Conservation (phyloP, 2,888 invertebrate species). For the Lobophora halterata region DNA sequence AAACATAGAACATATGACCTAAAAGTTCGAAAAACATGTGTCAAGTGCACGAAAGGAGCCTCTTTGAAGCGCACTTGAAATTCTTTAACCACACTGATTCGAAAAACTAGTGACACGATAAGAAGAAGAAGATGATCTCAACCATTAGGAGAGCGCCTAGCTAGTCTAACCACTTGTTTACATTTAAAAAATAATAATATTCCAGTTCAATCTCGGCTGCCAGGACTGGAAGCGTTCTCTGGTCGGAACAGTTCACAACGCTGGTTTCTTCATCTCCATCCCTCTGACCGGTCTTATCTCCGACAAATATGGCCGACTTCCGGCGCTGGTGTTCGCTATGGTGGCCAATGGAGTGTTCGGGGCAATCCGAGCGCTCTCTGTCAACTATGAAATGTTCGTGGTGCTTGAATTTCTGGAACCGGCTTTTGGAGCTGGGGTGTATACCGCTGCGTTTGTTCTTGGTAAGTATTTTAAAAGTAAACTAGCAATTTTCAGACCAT, state of each 20-base stretch:
- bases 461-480: slow-evolving; percentile 72
- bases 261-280: slow-evolving; percentile 87
- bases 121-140: too few relatives aligned
- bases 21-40: too few relatives aligned
- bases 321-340: slow-evolving; percentile 79
- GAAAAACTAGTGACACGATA: too few relatives aligned
- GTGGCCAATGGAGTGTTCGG: slow-evolving; percentile 80
- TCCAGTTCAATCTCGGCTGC: slow-evolving; percentile 84
- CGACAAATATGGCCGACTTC: slow-evolving; percentile 84
- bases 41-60: too few relatives aligned
- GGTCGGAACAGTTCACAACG: slow-evolving; percentile 87
- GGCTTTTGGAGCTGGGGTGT: slow-evolving; percentile 79
- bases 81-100: too few relatives aligned
- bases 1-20: too few relatives aligned
- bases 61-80: too few relatives aligned
- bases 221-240: slow-evolving; percentile 87
- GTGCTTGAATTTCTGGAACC: slow-evolving; percentile 82
- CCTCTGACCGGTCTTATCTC: slow-evolving; percentile 86
- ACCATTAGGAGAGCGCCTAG: too few relatives aligned
- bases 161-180: too few relatives aligned
- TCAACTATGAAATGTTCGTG: slow-evolving; percentile 81
- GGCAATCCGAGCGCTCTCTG: slow-evolving; percentile 78
- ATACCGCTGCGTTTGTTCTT: slow-evolving; percentile 81
- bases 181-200: slow-evolving; percentile 20
- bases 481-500: too few relatives aligned